A percentile compares a stretch with the other conserved stretches of the same genome.
phyloP scores from a whole-genome alignment of 2,888 invertebrate genomes.

The Helleia helle region DNA sequence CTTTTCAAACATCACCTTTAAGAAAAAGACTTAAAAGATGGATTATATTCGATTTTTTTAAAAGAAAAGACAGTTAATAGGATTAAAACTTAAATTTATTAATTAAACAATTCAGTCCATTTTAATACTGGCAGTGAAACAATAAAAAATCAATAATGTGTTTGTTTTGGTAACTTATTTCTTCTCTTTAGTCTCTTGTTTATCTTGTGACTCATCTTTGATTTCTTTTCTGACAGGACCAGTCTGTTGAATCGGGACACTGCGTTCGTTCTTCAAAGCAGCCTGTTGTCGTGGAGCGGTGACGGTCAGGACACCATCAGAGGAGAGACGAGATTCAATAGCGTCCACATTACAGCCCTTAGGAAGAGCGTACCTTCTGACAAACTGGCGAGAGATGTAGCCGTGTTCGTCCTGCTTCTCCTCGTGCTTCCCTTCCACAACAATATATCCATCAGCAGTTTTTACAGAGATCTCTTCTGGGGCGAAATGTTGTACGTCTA shows the following conservation, averaged over 20 bases:
- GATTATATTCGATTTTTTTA: too few species aligned
- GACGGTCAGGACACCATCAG: constrained; percentile 82
- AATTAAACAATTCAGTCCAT: too few species aligned
- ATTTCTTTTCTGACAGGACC: constrained; percentile 43
- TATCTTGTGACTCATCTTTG: constrained; percentile 24
- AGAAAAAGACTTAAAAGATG: too few species aligned
- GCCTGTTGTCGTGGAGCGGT: constrained; percentile 23
- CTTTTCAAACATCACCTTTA: too few species aligned
- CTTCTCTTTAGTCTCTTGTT: constrained; percentile 4
- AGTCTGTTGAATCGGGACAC: constrained; percentile 37
- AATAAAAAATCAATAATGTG: too few species aligned
- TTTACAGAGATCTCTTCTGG: constrained; percentile 85
- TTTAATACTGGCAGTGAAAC: too few species aligned
- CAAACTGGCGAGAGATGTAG: constrained; percentile 81
- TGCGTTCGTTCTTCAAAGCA: constrained; percentile 32
- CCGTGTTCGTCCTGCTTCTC: constrained; percentile 85
- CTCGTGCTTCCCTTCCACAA: constrained; percentile 85
- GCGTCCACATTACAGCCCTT: constrained; percentile 79
- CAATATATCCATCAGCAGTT: constrained; percentile 78
- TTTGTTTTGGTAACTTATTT: not conserved
- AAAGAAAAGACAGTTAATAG: too few species aligned
- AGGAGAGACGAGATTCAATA: constrained; percentile 81
- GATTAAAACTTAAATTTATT: too few species aligned
- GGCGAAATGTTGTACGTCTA: constrained; percentile 84
- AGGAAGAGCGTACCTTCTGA: constrained; percentile 82